Percentiles rank a stretch among this genome's conserved stretches.
Evolutionary conservation across 1,140 invertebrate genomes (phyloP).

Genomic region (Heliconius eleuchia): DNA sequence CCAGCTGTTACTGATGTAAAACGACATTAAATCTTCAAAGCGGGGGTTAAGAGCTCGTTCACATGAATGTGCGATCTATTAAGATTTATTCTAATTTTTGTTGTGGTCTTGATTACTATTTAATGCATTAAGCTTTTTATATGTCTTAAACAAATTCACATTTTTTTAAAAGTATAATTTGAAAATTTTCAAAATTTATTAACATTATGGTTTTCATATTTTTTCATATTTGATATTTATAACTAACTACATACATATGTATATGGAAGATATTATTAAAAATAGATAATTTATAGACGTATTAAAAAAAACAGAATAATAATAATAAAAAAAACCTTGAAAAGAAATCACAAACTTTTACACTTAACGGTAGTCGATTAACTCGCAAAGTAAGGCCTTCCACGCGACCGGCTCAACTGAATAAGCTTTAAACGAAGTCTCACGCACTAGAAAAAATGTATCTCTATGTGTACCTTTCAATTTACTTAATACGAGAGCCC

Average conservation of each 20-base stretch:
- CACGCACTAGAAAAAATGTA: slow-evolving; percentile 53
- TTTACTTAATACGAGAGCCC: slow-evolving; percentile 65
- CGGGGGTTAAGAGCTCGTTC: neutral
- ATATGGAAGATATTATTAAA: neutral
- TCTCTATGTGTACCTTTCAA: slow-evolving; percentile 66
- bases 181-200: too few species aligned
- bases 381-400: neutral
- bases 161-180: neutral
- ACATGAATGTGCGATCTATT: neutral
- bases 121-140: neutral
- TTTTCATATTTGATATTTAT: too few species aligned
- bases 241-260: too few species aligned
- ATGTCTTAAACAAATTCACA: neutral
- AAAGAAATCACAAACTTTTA: neutral
- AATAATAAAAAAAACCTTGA: neutral
- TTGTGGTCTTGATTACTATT: neutral
- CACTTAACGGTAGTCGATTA: neutral
- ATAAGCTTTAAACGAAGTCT: slow-evolving; percentile 7
- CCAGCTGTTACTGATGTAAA: slow-evolving; percentile 19
- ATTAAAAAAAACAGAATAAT: neutral
- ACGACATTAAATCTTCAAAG: slow-evolving; percentile 27
- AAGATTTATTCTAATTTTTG: too few species aligned
- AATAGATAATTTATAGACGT: neutral
- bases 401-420: neutral
- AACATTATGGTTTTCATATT: too few species aligned